Conservation (phyloP, 2,888 invertebrate species). For the Drosophila bunnanda region DNA sequence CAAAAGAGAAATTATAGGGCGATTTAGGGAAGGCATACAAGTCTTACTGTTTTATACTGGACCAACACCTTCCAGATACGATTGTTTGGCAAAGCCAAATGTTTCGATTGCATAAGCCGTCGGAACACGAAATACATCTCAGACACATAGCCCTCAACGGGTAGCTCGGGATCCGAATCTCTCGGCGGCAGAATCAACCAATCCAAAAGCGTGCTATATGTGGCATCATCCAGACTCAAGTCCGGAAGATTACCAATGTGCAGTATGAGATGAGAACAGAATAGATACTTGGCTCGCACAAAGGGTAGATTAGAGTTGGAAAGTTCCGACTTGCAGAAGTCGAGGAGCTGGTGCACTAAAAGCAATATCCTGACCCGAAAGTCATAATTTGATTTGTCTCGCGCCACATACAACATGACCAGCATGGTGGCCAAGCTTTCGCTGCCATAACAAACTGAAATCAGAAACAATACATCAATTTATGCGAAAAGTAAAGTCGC, state of each 20-base stretch:
- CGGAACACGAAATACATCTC: constrained; percentile 59
- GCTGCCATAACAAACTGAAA: constrained; percentile 51
- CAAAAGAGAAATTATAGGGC: background rate
- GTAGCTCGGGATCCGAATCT: background rate
- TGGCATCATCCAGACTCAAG: constrained; percentile 25
- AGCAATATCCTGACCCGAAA: background rate
- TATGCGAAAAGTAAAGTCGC: background rate
- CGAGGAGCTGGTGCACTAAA: constrained; percentile 33
- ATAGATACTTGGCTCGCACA: constrained; percentile 32
- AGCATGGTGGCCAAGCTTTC: constrained; percentile 64
- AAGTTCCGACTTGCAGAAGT: constrained; percentile 44
- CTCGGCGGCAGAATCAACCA: constrained; percentile 2
- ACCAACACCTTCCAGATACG: constrained; percentile 60
- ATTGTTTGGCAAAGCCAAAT: constrained; percentile 45
- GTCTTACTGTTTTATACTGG: constrained; percentile 52
- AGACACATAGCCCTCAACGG: constrained; percentile 15
- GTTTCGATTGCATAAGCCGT: constrained; percentile 21
- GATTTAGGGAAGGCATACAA: background rate
- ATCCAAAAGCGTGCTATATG: constrained; percentile 48
- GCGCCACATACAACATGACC: constrained; percentile 19
- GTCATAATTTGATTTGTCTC: constrained; percentile 7
- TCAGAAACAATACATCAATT: background rate
- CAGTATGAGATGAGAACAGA: constrained; percentile 53
- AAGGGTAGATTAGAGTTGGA: constrained; percentile 16
- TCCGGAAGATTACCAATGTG: constrained; percentile 24